These are phyloP conservation scores for Spodoptera littoralis DNA, from an alignment of 2,888 invertebrate species.

Conservation along the genomic window DNA sequence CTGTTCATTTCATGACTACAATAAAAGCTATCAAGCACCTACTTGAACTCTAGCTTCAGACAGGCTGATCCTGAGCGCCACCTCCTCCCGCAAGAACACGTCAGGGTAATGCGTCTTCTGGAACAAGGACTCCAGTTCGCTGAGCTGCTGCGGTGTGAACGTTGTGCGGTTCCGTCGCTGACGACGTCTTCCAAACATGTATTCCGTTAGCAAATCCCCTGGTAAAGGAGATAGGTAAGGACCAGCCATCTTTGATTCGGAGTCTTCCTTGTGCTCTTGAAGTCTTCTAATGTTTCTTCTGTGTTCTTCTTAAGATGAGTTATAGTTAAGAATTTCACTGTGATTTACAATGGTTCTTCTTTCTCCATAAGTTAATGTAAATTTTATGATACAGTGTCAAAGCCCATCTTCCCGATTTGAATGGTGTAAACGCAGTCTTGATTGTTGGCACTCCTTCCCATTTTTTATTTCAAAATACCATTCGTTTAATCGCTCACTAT, in stretches of 20 bases:
- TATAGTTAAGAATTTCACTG: no score
- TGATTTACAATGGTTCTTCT: not conserved
- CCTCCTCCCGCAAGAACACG: conserved; percentile 96
- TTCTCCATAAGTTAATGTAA: no score
- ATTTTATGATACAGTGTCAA: no score
- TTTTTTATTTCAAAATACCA: no score
- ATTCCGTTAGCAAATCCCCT: conserved; percentile 96
- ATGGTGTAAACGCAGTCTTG: no score
- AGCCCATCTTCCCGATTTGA: no score
- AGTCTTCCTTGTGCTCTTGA: not conserved
- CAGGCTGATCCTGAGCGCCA: conserved; percentile 96
- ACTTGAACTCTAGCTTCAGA: conserved; percentile 98
- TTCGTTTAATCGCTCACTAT: no score
- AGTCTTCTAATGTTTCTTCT: not conserved
- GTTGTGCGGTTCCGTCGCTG: conserved; percentile 97
- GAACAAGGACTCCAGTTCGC: conserved; percentile 96
- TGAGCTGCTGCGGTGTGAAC: conserved; percentile 97
- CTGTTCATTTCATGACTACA: not conserved
- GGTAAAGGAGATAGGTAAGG: conserved; percentile 95
- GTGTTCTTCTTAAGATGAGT: not conserved
- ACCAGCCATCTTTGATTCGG: conserved; percentile 91
- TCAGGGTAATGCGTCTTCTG: conserved; percentile 98
- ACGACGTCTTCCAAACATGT: conserved; percentile 96
- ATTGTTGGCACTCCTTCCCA: no score
- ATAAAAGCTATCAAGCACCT: conserved; percentile 34